Conservation (phyloP, 1,140 invertebrate genomes). For the Bombus haemorrhoidalis region DNA sequence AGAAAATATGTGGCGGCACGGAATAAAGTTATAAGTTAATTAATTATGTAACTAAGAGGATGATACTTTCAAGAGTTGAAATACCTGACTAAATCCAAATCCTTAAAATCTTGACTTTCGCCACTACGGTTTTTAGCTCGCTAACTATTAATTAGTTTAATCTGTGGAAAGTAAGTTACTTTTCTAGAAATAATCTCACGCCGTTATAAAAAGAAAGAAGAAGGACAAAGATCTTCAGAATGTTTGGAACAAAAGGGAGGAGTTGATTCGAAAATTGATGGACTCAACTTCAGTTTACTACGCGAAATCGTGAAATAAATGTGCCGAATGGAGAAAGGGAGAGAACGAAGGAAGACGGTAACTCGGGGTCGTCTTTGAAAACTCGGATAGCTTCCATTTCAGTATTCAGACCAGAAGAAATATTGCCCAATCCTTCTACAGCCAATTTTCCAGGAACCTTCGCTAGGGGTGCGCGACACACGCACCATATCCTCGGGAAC, state of each 20-base stretch:
- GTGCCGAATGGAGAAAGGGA: not conserved
- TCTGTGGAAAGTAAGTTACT: not conserved
- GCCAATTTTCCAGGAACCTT: conserved; percentile 35
- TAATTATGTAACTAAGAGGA: no score
- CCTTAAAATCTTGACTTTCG: no score
- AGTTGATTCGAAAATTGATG: not conserved
- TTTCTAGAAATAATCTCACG: not conserved
- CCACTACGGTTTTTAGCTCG: no score
- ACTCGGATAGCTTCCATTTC: conserved; percentile 45
- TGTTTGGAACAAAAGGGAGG: not conserved
- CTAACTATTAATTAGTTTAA: no score
- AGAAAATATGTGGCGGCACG: not conserved
- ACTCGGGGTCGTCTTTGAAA: conserved; percentile 26
- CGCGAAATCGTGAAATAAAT: conserved; percentile 23
- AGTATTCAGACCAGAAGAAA: conserved; percentile 33
- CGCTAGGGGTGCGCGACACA: not conserved
- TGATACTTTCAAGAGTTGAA: not conserved
- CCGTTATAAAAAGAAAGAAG: not conserved
- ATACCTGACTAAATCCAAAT: not conserved
- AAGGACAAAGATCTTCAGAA: not conserved
- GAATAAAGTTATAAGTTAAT: not conserved
- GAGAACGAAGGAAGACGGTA: not conserved
- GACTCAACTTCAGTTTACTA: not conserved
- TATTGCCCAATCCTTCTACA: conserved; percentile 32
- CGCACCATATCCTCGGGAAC: conserved; percentile 6